These are phyloP conservation scores for Mycteria americana DNA, from an alignment of 2,797 vertebrate species.

Conservation along the genomic window DNA sequence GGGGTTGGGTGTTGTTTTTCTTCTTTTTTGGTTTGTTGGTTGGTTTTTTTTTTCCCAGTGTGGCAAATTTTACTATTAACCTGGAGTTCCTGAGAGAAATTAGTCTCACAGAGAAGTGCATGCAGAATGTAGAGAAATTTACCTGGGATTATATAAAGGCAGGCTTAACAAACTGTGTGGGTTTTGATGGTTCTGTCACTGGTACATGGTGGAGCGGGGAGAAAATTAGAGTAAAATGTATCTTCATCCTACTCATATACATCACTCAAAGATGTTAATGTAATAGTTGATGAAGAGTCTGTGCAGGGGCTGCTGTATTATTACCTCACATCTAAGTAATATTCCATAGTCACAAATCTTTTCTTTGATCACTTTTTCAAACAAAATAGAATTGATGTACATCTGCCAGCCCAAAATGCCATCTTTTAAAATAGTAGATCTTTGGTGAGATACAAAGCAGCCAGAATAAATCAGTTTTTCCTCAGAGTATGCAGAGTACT, in stretches of 20 bases:
- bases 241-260: slow-evolving; percentile 8
- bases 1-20: background rate
- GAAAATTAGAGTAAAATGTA: background rate
- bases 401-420: background rate
- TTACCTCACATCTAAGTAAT: background rate
- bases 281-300: background rate
- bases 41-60: background rate
- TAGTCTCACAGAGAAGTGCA: background rate
- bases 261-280: background rate
- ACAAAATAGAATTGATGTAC: background rate
- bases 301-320: background rate
- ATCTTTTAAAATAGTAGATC: background rate
- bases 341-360: background rate
- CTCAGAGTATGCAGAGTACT: background rate
- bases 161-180: background rate
- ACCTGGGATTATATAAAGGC: background rate
- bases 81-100: background rate
- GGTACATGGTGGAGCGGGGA: background rate
- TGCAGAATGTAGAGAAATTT: background rate
- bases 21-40: background rate
- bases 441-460: background rate
- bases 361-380: background rate
- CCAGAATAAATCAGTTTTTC: background rate
- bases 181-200: slow-evolving; percentile 4
- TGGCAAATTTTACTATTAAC: background rate